A percentile compares a stretch with the other conserved stretches of the same genome.
Evolutionary conservation across 2,113 vertebrate species (phyloP).

Genomic region (Bostrychus sinensis): DNA sequence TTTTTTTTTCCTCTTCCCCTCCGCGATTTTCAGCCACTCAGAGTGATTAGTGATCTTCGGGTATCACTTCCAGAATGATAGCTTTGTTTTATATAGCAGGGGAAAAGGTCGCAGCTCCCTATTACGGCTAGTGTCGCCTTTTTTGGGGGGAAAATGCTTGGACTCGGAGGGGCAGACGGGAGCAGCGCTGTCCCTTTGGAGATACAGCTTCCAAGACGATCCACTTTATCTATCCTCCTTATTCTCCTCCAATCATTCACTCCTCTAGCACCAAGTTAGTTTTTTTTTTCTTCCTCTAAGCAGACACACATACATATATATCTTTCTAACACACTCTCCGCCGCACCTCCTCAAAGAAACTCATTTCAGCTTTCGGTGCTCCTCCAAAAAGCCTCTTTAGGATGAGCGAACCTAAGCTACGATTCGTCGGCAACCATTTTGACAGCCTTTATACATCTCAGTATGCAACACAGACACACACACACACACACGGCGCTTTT

Average conservation of each 20-base stretch:
- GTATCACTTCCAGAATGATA: constrained; percentile 67
- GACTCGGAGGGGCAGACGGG: constrained; percentile 63
- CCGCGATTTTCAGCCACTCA: constrained; percentile 67
- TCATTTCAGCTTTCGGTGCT: constrained; percentile 69
- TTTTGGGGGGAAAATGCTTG: constrained; percentile 54
- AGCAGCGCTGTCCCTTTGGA: constrained; percentile 73
- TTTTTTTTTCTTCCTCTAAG: constrained; percentile 53
- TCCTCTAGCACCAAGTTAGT: constrained; percentile 57
- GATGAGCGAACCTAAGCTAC: constrained; percentile 72
- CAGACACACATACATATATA: constrained; percentile 48
- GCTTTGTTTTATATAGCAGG: constrained; percentile 62
- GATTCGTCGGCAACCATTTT: constrained; percentile 65
- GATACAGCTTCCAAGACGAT: constrained; percentile 68
- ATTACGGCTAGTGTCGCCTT: constrained; percentile 57
- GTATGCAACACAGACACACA: constrained; percentile 47
- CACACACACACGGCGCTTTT: constrained; percentile 26
- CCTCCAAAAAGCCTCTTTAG: constrained; percentile 72
- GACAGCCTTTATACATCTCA: constrained; percentile 70
- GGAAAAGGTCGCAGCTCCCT: constrained; percentile 57
- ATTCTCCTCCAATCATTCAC: constrained; percentile 61
- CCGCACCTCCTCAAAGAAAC: constrained; percentile 73
- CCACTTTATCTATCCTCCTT: constrained; percentile 67
- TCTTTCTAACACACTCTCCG: constrained; percentile 66
- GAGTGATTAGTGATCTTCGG: constrained; percentile 73
- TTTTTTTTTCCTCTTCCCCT: constrained; percentile 22